Evolutionary conservation across 2,888 invertebrate species (phyloP), one percentile per base, ranked within the genome.

Genomic region (Copidosoma aretas): DNA sequence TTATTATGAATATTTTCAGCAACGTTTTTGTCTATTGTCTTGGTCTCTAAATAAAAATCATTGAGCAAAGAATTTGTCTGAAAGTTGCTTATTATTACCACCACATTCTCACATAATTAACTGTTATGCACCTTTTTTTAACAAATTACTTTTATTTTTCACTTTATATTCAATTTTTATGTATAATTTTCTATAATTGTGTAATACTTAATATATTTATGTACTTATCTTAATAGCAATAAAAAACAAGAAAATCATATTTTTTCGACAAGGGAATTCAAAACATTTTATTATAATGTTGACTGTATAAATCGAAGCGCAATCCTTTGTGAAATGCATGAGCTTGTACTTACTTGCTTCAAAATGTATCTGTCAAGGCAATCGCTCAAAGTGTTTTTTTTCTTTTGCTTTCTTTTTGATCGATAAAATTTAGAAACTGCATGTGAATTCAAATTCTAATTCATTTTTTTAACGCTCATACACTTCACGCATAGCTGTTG

Each of bases 11-110:
- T 49, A 68, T 39, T 57, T 66, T 66, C 43, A 67, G 39, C 61
- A 53, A 67, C 61, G 58, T 59, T 71, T 46, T 68, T 63, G 21
- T 64, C 64, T 60, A 67, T 53, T 53, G 57, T 63, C 59, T 65
- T 63, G 63, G 66, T 71, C 68, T 68, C 66, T 66, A 52, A 71
- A 71, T 71, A 71, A 71, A 71, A 68, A 68, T 59, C 21, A 71
- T 64, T 61, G 43, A 71, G 64, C 24, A 39, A 59, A 64, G n/a
- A 32, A 24, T 32, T 32, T 32, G 32, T 32, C 32, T 32, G 32
- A 8, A 8, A 5, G 32, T 32, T 32, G 3, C 32, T 32, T 32
- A 32, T 32, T 32, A 32, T 60, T 21, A 60, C 39, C 12, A 32
- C 51, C 15, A 12, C 12, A n/a, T n/a, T n/a, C n/a, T n/a, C n/a